Evolutionary conservation across 2,113 vertebrate species (phyloP).

Genomic region (Crocuta crocuta): DNA sequence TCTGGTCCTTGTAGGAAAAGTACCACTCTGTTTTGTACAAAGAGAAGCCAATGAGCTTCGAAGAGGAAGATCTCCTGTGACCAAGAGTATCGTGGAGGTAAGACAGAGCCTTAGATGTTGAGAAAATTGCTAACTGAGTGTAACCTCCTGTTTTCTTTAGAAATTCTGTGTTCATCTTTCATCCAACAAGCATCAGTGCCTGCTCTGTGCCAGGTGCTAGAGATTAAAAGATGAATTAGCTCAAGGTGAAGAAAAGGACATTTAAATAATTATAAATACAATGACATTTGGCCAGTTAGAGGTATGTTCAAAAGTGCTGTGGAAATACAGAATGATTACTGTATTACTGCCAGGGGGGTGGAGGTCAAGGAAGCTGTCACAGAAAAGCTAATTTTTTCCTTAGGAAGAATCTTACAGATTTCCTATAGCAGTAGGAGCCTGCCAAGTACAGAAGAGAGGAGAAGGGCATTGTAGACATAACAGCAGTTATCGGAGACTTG

Average conservation of each 20-base stretch:
- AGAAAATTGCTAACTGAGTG: neutral
- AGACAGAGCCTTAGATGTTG: conserved; percentile 52
- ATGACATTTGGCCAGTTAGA: neutral
- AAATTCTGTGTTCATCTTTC: neutral
- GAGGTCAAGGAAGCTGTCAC: neutral
- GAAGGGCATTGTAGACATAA: neutral
- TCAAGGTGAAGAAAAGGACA: neutral
- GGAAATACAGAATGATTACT: neutral
- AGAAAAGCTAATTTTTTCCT: neutral
- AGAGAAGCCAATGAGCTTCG: conserved; percentile 94
- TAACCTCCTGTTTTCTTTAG: conserved; percentile 35
- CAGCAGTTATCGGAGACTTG: neutral
- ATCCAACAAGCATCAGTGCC: neutral
- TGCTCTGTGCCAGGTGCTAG: conserved; percentile 5
- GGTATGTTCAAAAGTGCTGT: neutral
- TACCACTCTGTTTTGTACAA: conserved; percentile 95
- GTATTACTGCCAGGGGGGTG: neutral
- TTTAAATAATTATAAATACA: conserved; percentile 4
- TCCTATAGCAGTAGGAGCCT: neutral
- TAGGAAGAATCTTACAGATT: neutral
- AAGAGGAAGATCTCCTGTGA: conserved; percentile 91
- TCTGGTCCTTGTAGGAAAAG: conserved; percentile 90
- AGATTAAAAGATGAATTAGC: conserved; percentile 29
- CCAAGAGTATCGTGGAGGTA: conserved; percentile 94
- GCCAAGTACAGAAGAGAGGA: neutral